These are phyloP conservation scores for Acanthis flammea DNA, from an alignment of 2,797 vertebrate genomes.

Conservation along the genomic window DNA sequence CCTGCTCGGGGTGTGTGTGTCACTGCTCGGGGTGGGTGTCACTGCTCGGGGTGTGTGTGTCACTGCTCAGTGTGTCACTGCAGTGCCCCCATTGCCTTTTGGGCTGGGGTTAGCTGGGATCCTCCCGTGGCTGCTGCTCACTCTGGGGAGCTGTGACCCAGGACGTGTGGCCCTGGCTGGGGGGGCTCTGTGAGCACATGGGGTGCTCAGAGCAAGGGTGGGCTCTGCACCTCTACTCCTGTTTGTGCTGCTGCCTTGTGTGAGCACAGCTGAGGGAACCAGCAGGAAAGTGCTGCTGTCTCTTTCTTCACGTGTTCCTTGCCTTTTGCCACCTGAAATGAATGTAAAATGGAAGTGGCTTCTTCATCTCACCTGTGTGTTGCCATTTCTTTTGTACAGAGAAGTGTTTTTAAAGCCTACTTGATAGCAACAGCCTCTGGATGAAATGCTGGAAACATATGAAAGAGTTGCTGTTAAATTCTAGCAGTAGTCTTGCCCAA, in stretches of 20 bases:
- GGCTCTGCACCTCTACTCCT: neutral
- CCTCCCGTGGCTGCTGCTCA: neutral
- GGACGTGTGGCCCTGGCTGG: rapidly evolving
- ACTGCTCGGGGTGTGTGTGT: neutral
- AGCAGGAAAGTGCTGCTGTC: neutral
- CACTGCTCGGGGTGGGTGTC: neutral
- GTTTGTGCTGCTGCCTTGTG: neutral
- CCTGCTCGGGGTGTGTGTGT: neutral
- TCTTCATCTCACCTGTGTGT: neutral
- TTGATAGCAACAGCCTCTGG: neutral
- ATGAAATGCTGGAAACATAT: neutral
- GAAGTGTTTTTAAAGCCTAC: neutral
- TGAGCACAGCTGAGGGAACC: neutral
- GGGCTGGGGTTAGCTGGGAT: neutral
- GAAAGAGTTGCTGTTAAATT: neutral
- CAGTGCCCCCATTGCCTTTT: neutral
- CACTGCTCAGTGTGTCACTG: neutral
- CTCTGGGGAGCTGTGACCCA: neutral
- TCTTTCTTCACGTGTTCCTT: neutral
- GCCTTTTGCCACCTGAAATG: neutral
- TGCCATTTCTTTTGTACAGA: neutral
- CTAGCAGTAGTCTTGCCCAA: neutral
- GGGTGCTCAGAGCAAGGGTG: neutral
- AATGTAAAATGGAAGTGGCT: neutral
- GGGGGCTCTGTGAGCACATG: rapidly evolving